Evolutionary conservation across 2,888 invertebrate species (phyloP), one percentile per base, ranked within the genome.

Genomic region (Lampropteryx suffumata): DNA sequence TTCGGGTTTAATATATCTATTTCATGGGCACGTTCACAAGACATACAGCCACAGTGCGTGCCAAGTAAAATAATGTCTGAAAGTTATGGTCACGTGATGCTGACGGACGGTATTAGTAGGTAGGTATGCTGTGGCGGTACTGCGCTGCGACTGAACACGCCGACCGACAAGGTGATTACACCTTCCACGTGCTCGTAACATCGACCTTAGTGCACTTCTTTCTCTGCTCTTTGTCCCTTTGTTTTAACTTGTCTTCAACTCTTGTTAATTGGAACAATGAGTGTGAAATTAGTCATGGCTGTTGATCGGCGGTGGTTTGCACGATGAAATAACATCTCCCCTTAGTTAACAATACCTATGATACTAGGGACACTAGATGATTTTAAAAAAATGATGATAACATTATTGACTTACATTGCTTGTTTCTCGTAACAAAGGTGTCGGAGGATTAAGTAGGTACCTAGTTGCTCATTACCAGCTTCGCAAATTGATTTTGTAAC

Each of bases 101-200:
- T 47, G 7, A 10, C 45, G 58, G 58, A 55, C 28, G 11, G 36
- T 45, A 33, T 40, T 37, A 17, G 13, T 28, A 34, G 34, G 5
- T 51, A 60, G 43, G 39, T 53, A 39, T 35, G 40, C 14, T n/a
- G 34, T 12, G 17, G 14, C 11, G 21, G n/a, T n/a, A n/a, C n/a
- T 10, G 39, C 44, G 32, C 39, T 44, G 44, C 40, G 44, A 30
- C 27, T 33, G 52, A 52, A 26, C 41, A 47, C 49, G 41, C 40
- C 53, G 45, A 45, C 40, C 53, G 45, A 45, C 34, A 56, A 51
- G 47, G 55, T 58, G 51, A 45, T 61, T 59, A 49, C 56, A 47
- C 52, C 57, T 63, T 61, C 67, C 73, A 75, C 73, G 72, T 76
- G 79, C 59, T 69, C 56, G 57, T 60, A 70, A 68, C 71, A 67